Evolutionary conservation across 2,888 invertebrate genomes (phyloP).

Genomic region (Lepas anatifera): DNA sequence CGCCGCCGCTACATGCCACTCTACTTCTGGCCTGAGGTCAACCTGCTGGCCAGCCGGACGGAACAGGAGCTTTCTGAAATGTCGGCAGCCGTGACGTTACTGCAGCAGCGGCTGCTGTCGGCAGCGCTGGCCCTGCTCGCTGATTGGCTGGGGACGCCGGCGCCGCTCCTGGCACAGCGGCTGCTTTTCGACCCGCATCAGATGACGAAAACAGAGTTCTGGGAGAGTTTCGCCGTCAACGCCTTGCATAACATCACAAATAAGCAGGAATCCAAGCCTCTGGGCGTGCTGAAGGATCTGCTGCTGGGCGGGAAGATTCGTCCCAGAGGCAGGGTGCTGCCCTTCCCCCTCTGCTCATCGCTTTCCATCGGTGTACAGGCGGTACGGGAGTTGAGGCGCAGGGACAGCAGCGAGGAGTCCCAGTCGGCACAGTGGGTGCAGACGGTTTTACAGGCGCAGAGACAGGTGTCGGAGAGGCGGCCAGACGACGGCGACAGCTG

Average conservation of each 20-base stretch:
- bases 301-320: neutral
- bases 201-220: neutral
- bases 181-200: neutral
- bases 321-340: neutral
- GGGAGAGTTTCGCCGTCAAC: neutral
- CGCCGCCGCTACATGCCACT: neutral
- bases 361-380: neutral
- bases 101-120: neutral
- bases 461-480: neutral
- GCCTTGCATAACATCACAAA: neutral
- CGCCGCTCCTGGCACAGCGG: neutral
- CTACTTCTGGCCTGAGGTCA: neutral
- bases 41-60: neutral
- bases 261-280: neutral
- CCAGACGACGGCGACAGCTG: neutral
- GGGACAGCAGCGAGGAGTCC: no score
- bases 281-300: neutral
- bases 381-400: no score
- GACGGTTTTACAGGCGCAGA: neutral
- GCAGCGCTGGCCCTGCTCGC: neutral
- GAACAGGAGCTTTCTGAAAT: neutral
- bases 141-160: neutral
- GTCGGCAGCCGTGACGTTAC: neutral
- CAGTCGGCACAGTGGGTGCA: neutral
- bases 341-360: neutral